These are phyloP conservation scores for Onychomys leucogaster DNA, from an alignment of 2,797 vertebrate species.

Conservation along the genomic window DNA sequence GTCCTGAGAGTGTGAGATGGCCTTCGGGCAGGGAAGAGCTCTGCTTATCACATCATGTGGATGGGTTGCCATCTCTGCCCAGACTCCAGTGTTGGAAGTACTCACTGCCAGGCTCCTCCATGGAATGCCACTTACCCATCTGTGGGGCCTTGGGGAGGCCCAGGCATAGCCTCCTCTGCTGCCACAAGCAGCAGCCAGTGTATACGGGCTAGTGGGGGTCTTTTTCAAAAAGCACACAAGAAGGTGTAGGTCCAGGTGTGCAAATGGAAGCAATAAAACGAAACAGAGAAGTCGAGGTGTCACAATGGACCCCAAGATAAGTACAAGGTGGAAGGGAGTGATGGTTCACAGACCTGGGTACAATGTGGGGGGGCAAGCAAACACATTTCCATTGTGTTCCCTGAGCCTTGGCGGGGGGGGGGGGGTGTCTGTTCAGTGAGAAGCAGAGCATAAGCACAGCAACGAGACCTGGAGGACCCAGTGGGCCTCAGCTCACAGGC, in stretches of 20 bases:
- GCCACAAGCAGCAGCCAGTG: neutral
- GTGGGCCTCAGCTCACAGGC: neutral
- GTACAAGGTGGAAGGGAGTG: neutral
- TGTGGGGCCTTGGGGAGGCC: neutral
- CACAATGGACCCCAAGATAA: neutral
- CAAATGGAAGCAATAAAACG: neutral
- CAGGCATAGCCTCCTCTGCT: neutral
- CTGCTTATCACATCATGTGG: rapidly evolving
- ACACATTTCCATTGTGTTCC: neutral
- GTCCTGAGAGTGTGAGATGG: neutral
- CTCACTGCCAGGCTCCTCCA: neutral
- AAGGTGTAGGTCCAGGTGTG: neutral
- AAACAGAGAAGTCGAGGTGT: neutral
- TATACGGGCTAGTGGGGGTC: neutral
- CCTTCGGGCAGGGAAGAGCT: neutral
- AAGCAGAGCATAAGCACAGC: neutral
- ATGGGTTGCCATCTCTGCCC: neutral
- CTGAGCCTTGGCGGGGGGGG: too few relatives aligned
- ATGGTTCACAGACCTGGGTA: neutral
- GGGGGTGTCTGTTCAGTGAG: too few relatives aligned
- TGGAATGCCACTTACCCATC: neutral
- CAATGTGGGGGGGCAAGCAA: neutral
- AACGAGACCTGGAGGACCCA: neutral
- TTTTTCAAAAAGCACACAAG: neutral
- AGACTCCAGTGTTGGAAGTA: too few relatives aligned